phyloP scores from a whole-genome alignment of 2,113 vertebrate species.

The Pollimyrus isidori region DNA sequence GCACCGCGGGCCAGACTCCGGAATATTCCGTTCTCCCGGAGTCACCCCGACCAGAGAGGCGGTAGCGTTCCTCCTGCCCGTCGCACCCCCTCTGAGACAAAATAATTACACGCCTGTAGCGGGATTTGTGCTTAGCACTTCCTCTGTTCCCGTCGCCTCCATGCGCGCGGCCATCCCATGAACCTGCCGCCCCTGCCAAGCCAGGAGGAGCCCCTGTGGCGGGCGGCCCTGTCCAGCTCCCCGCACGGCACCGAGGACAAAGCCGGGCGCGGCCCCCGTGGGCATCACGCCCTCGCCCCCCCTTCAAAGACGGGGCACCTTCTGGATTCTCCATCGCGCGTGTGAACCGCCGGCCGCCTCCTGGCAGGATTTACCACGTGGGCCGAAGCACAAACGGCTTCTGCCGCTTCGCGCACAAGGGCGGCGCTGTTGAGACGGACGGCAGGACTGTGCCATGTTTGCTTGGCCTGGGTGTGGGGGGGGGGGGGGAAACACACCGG shows the following conservation, averaged over 20 bases:
- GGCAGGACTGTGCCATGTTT: slow-evolving; percentile 18
- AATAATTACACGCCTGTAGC: slow-evolving; percentile 48
- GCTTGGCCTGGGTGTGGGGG: neutral
- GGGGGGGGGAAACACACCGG: neutral
- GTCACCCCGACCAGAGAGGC: neutral
- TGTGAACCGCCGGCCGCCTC: slow-evolving; percentile 23
- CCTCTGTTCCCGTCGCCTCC: neutral
- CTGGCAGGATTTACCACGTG: slow-evolving; percentile 24
- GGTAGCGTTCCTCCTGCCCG: neutral
- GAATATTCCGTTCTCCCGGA: slow-evolving; percentile 6
- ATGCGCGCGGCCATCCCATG: slow-evolving; percentile 18
- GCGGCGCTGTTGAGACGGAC: neutral
- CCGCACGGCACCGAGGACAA: slow-evolving; percentile 40
- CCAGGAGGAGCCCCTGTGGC: slow-evolving; percentile 11
- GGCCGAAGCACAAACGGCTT: slow-evolving; percentile 29
- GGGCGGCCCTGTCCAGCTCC: slow-evolving; percentile 38
- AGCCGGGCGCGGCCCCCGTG: slow-evolving; percentile 40
- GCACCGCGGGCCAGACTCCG: neutral
- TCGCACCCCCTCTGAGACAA: slow-evolving; percentile 30
- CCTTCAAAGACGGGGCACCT: slow-evolving; percentile 35
- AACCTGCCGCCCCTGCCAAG: slow-evolving; percentile 41
- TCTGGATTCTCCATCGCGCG: slow-evolving; percentile 34
- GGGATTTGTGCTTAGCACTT: slow-evolving; percentile 48
- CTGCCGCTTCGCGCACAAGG: slow-evolving; percentile 10
- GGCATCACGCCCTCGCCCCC: slow-evolving; percentile 37